These are phyloP conservation scores for Masticophis lateralis DNA, from an alignment of 2,797 vertebrate species.

Conservation along the genomic window DNA sequence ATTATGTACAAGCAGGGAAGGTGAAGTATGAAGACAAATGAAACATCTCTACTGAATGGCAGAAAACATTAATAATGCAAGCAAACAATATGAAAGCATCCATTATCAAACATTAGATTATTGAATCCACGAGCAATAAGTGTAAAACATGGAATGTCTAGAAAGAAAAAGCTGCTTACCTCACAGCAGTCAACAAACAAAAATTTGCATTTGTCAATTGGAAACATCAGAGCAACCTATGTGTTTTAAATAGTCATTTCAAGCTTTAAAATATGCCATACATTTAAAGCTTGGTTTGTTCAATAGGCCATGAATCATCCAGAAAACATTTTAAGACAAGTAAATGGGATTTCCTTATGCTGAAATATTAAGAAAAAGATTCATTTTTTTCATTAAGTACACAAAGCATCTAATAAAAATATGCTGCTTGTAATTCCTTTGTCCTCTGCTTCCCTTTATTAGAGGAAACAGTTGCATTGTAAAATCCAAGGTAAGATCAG, in stretches of 20 bases:
- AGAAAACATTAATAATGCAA: constrained; percentile 38
- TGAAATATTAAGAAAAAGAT: neutral
- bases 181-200: neutral
- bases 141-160: constrained; percentile 4
- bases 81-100: constrained; percentile 42
- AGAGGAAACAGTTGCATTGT: constrained; percentile 22
- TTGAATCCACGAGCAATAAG: neutral
- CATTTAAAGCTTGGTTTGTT: neutral
- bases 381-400: neutral
- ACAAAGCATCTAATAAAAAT: neutral
- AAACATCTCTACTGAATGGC: constrained; percentile 25
- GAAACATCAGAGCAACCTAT: constrained; percentile 4
- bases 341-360: neutral
- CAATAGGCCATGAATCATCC: too few relatives aligned
- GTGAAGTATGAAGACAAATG: constrained; percentile 45
- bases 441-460: neutral
- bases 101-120: constrained; percentile 21
- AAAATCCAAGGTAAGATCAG: constrained; percentile 10
- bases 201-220: constrained; percentile 1
- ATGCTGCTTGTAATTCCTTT: neutral
- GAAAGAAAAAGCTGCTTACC: neutral
- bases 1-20: constrained; percentile 11
- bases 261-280: neutral
- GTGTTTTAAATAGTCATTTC: constrained; percentile 3
- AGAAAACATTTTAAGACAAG: neutral